phyloP scores from a whole-genome alignment of 1,140 invertebrate species.

The Penaeus chinensis region DNA sequence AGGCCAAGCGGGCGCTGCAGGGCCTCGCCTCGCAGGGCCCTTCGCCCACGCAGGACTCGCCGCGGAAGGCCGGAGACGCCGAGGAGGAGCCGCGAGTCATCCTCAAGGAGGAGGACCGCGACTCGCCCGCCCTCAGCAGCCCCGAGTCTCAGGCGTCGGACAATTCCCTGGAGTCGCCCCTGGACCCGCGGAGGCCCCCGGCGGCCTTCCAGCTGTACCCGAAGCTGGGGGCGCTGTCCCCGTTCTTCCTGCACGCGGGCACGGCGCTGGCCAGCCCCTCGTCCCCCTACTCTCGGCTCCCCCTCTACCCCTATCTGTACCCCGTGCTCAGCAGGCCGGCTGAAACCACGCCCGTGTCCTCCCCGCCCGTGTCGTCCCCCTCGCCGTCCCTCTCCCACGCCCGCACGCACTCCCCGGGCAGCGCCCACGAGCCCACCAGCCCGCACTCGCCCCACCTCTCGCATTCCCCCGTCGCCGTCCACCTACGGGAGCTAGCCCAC shows the following conservation, averaged over 20 bases:
- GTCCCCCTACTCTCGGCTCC: background rate
- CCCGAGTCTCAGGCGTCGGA: conserved; percentile 33
- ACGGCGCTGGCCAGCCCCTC: background rate
- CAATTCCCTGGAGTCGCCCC: conserved; percentile 2
- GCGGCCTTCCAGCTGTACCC: conserved; percentile 4
- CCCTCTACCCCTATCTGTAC: background rate
- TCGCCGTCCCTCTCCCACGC: background rate
- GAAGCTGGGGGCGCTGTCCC: conserved; percentile 7
- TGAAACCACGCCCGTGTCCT: background rate
- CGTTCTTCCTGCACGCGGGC: background rate
- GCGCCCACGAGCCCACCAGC: background rate
- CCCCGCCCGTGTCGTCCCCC: background rate
- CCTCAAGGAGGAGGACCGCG: conserved; percentile 9
- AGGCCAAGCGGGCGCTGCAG: conserved; percentile 21
- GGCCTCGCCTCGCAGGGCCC: background rate
- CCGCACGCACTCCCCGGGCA: background rate
- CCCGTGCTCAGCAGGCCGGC: background rate
- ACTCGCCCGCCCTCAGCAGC: conserved; percentile 16
- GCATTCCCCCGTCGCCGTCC: too few species aligned
- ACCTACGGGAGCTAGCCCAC: too few species aligned
- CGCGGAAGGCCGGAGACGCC: background rate
- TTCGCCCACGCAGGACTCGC: background rate
- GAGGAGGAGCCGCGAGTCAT: background rate
- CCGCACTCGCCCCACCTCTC: background rate
- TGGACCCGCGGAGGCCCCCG: background rate